Evolutionary conservation across 2,888 invertebrate genomes (phyloP).

Genomic region (Mayetiola destructor): DNA sequence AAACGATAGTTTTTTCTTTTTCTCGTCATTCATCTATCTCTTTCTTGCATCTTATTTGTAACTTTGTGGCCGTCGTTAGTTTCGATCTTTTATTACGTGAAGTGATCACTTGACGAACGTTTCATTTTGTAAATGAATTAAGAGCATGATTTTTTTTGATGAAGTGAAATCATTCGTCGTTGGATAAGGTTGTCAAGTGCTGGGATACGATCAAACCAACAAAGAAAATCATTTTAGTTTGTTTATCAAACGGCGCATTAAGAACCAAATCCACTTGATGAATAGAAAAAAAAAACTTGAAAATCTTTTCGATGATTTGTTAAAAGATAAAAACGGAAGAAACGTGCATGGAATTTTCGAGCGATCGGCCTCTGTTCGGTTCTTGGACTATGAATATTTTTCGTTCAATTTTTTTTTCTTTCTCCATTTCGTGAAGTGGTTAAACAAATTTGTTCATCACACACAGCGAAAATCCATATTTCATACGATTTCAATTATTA

Average conservation of each 20-base stretch:
- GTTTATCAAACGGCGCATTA: constrained; percentile 5
- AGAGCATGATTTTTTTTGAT: neutral
- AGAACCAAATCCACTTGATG: constrained; percentile 9
- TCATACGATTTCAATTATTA: too few relatives aligned
- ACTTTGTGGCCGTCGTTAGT: neutral
- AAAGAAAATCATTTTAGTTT: neutral
- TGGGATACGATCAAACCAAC: neutral
- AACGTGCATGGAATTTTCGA: neutral
- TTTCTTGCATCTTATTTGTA: neutral
- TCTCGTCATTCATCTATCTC: too few relatives aligned
- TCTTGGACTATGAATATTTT: too few relatives aligned
- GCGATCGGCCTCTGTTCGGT: neutral
- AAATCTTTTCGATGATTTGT: too few relatives aligned
- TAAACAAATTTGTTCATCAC: too few relatives aligned
- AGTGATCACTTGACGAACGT: neutral
- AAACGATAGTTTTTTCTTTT: neutral
- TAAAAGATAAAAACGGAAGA: neutral
- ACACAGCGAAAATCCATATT: too few relatives aligned
- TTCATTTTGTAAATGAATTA: neutral
- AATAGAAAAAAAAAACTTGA: neutral
- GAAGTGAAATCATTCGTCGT: too few relatives aligned
- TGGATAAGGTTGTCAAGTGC: neutral
- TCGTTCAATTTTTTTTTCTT: too few relatives aligned
- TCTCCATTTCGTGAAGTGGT: too few relatives aligned
- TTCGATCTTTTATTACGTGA: neutral